Evolutionary conservation across 2,888 invertebrate genomes (phyloP), one percentile per base, ranked within the genome.

Genomic region (Stomorhina lunata): DNA sequence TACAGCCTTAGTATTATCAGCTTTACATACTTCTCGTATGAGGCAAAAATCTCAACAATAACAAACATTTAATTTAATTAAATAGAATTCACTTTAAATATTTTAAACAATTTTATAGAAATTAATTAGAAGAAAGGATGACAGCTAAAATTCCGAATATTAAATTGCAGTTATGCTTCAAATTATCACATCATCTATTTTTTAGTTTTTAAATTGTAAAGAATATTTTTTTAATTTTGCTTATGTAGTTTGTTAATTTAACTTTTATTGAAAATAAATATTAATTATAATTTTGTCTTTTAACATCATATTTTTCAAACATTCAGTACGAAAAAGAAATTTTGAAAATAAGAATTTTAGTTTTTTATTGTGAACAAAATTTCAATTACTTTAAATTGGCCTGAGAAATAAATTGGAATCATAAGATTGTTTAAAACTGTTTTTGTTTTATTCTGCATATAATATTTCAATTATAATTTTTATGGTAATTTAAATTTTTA

Each of bases 1-100:
- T 88, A 98, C 97, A 2, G 97, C 98, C 0, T 94, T 97, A 43
- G 96, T 99, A 40, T 92, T 98, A 82, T 95, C 97, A 90, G 99
- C 99, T 0, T 92, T 98, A 81, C 93, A 96, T 43, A 87, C 88
- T 80, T 89, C 91, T 0, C 89, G 89, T 76, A 86, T 86, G 65
- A 85, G 87, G 4, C 87, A 86, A 61, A 81, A 83, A 72, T 76
- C 77, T 15, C 80, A 84, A n/a, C 79, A 80, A 65, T 81, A 84
- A 68, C 37, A 53, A n/a, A n/a, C n/a, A n/a, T n/a, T 48, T 59
- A 50, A 40, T 7, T 25, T 61, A 66, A 7, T 27, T 53, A 25
- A 7, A 12, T 12, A 22, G 9, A n/a, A 48, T 25, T 45, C 10
- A 10, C 17, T 50, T 37, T 12, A 55, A 40, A 17, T 40, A 27